Evolutionary conservation across 2,888 invertebrate genomes (phyloP), one percentile per base, ranked within the genome.

Genomic region (Frankliniella fusca): DNA sequence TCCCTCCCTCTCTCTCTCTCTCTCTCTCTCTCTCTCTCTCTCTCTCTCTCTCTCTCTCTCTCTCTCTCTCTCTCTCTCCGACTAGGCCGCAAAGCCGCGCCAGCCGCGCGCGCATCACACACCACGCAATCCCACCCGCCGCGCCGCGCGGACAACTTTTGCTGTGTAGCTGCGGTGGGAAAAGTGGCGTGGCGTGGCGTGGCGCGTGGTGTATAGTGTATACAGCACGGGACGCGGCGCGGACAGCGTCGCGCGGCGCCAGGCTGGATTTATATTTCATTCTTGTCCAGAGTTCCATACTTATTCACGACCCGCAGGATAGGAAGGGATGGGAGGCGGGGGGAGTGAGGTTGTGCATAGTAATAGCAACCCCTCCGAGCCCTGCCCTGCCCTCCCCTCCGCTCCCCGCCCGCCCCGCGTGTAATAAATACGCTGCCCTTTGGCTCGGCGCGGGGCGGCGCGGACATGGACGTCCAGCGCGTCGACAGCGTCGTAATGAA

Each of bases 1-100:
- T 65, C 65, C 23, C 65, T n/a, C n/a, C 23, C 65, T 65, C 65
- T n/a, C 65, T 65, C 65, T n/a, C 65, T 65, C 65, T n/a, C 65
- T 20, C 15, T 65, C 65, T 65, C 65, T 65, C 65, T 15, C 65
- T 3, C 65, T 65, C 50, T 50, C 50, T 50, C 50, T 50, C 50
- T 50, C 50, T 50, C 50, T 50, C 50, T 50, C 50, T 50, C 50
- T 50, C 50, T 50, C 50, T 50, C 50, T 50, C 50, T 50, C 50
- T 50, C 50, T 54, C 2, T 54, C 54, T 54, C 54, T 54, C 54
- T 7, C 54, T 54, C 54, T 54, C 54, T 54, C 54, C 1, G 1
- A 9, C 54, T 18, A 12, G 18, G 54, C 12, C 8, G 12, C 15
- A 12, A 54, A 54, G 15, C 54, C 54, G 50, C 50, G 9, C 50